Conservation (phyloP, 2,888 invertebrate genomes). For the Drosophila nr. medialis region DNA sequence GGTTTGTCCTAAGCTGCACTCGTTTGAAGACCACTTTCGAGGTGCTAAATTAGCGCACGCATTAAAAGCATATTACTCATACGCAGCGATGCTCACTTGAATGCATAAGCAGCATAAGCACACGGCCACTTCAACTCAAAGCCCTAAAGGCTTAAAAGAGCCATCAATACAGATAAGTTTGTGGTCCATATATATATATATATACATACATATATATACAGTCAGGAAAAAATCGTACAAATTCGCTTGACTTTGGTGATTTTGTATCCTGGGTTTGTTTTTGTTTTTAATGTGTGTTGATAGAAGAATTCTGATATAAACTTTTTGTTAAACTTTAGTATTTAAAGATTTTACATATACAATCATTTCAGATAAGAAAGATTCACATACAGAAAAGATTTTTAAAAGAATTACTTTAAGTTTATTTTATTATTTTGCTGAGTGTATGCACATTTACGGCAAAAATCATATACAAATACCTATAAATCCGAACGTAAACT, state of each 20-base stretch:
- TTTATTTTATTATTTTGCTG: not conserved
- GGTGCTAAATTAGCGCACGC: constrained; percentile 68
- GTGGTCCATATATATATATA: not conserved
- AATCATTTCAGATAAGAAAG: not conserved
- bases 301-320: not conserved
- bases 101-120: constrained; percentile 21
- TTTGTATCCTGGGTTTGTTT: not conserved
- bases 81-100: constrained; percentile 46
- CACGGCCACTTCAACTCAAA: constrained; percentile 15
- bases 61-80: constrained; percentile 68
- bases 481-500: constrained; percentile 76
- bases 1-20: constrained; percentile 33
- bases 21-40: constrained; percentile 61
- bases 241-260: not conserved
- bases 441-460: constrained; percentile 16
- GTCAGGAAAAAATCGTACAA: not conserved
- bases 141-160: constrained; percentile 43
- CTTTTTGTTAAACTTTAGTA: not conserved
- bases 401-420: not conserved
- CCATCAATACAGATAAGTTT: constrained; percentile 45
- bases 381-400: not conserved
- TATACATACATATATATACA: not conserved
- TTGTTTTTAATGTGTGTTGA: not conserved
- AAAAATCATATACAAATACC: constrained; percentile 58
- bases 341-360: not conserved